A percentile compares a stretch with the other conserved stretches of the same genome.
Evolutionary conservation across 2,797 vertebrate genomes (phyloP).

Genomic region (Urosaurus nigricauda): DNA sequence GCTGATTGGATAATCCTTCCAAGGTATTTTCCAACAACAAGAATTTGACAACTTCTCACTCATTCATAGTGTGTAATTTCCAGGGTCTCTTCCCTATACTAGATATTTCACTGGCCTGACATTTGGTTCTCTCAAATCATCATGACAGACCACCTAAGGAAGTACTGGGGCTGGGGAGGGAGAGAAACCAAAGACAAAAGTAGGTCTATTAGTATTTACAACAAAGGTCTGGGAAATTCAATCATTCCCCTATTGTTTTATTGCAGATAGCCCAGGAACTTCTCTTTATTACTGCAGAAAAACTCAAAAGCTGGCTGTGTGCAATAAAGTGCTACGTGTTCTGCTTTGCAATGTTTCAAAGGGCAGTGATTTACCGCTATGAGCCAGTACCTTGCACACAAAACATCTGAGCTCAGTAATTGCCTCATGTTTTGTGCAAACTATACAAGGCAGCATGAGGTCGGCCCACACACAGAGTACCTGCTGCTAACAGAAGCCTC

Average conservation of each 20-base stretch:
- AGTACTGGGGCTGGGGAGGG: neutral
- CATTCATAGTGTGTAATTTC: neutral
- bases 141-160: neutral
- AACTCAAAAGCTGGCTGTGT: constrained; percentile 74
- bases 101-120: constrained; percentile 15
- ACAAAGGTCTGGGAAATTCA: constrained; percentile 69
- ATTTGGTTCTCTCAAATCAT: constrained; percentile 15
- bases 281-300: constrained; percentile 78
- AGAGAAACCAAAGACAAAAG: constrained; percentile 55
- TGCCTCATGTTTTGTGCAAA: constrained; percentile 52
- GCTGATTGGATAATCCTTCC: neutral
- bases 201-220: constrained; percentile 61
- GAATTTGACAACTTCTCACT: neutral
- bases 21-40: neutral
- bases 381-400: constrained; percentile 46
- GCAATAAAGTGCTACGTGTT: constrained; percentile 71
- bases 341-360: constrained; percentile 66
- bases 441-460: constrained; percentile 37
- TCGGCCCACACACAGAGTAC: constrained; percentile 31
- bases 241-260: constrained; percentile 73
- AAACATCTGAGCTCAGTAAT: constrained; percentile 57
- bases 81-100: neutral
- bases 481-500: constrained; percentile 13
- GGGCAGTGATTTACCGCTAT: constrained; percentile 64
- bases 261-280: constrained; percentile 73